A percentile compares a stretch with the other conserved stretches of the same genome.
These are phyloP conservation scores for Rattus rattus DNA, from an alignment of 2,113 vertebrate genomes.

Conservation along the genomic window DNA sequence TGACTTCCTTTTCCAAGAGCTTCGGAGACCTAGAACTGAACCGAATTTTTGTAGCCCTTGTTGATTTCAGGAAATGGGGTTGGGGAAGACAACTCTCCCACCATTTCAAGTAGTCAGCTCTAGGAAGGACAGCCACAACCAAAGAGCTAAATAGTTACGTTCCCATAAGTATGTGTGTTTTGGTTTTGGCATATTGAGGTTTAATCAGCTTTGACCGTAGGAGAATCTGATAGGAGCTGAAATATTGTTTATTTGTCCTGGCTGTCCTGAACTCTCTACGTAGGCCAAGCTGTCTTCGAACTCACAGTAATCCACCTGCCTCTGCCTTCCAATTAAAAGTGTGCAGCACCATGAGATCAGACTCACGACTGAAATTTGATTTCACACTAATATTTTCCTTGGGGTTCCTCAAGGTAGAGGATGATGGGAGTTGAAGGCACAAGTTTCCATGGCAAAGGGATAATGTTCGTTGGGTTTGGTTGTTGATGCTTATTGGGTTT, in stretches of 20 bases:
- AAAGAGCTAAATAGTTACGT: not conserved
- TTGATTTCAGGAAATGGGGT: not conserved
- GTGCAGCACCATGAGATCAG: not conserved
- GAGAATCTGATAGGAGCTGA: not conserved
- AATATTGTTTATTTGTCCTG: not conserved
- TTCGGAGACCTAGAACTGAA: not conserved
- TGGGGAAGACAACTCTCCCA: not conserved
- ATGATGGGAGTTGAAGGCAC: not conserved
- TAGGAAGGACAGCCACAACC: not conserved
- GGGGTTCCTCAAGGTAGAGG: not conserved
- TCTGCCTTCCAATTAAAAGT: not conserved
- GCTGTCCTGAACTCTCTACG: not conserved
- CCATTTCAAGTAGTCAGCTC: not conserved
- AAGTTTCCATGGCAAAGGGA: not conserved
- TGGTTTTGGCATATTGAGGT: not conserved
- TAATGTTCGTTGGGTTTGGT: constrained; percentile 5
- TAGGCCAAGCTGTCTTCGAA: not conserved
- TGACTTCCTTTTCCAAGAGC: constrained; percentile 18
- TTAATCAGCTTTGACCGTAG: not conserved
- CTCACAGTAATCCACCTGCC: not conserved
- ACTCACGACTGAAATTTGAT: not conserved
- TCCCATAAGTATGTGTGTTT: not conserved
- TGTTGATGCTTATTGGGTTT: not conserved
- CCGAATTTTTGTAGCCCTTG: not conserved
- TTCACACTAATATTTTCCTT: constrained; percentile 4